Base-by-base conservation (phyloP, 2,113 vertebrate species). In the Daphoenositta chrysoptera region DNA sequence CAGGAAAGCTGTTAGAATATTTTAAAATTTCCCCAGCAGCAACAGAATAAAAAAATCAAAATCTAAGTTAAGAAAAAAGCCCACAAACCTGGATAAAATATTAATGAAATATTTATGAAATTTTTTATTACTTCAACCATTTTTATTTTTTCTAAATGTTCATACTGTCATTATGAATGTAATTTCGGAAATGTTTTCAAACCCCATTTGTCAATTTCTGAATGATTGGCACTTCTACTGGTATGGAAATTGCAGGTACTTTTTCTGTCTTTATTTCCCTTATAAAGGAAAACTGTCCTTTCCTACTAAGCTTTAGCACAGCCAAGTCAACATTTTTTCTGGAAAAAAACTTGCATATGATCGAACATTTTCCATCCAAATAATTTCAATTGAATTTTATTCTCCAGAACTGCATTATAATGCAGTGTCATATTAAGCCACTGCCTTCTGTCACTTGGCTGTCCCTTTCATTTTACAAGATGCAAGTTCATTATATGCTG, bases 381-480 rank as follows among this genome's bases (percentile, higher is more conserved):
- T 83, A 80, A 94, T 93, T 92, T 83, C 45, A 88, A 79, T 58
- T 47, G 28, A 77, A 58, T 85, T 95, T 90, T 77, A 80, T 80
- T 83, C 33, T 89, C 54, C 58, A 53, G 78, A 88, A 82, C 68
- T 85, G 64, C 88, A 80, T 70, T 89, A 86, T 70, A 90, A 95
- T 70, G 83, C 68, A 51, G 56, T 70, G 51, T 89, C 89, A 51
- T 72, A 83, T 78, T 70, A 96, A 93, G 86, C 60, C 60, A 63
- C 79, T 75, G 44, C 90, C 95, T 96, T 95, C 94, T 96, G 95
- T 92, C 94, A 94, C 88, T 97, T 96, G 94, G 94, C 95, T 83
- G 54, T 89, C 90, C 83, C 85, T 83, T 90, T 83, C 44, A 35
- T 86, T 86, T 92, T 48, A 94, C 71, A 93, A 83, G 86, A 89